Conservation (phyloP, 2,888 invertebrate species). For the Diogma glabrata region DNA sequence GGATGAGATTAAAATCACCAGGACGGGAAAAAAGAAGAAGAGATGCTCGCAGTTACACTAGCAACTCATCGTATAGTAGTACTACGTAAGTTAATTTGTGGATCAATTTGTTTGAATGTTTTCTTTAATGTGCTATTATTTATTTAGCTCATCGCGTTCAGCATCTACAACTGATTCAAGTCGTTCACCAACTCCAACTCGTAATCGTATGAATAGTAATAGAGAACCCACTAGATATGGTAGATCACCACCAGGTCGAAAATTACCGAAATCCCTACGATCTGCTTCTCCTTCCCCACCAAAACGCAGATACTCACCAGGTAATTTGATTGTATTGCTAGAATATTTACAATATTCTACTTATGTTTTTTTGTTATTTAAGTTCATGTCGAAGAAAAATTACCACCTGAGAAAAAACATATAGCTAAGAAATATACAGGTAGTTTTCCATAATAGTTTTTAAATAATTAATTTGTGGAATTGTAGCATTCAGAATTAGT, state of each 20-base stretch:
- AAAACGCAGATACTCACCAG: conserved; percentile 29
- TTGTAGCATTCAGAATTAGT: no score
- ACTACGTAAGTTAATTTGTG: conserved; percentile 21
- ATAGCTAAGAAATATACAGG: neutral
- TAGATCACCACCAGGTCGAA: conserved; percentile 11
- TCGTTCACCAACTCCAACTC: conserved; percentile 29
- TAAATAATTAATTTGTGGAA: no score
- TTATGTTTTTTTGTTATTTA: neutral
- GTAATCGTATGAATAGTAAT: conserved; percentile 20
- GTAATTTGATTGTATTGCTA: conserved; percentile 23
- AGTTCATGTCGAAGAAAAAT: conserved; percentile 5
- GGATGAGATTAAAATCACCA: conserved; percentile 71
- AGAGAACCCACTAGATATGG: conserved; percentile 25
- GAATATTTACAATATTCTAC: neutral
- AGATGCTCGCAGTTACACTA: conserved; percentile 28
- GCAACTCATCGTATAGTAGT: conserved; percentile 25
- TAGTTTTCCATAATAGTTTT: neutral
- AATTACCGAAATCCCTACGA: neutral
- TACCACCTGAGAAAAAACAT: neutral
- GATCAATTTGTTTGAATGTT: neutral
- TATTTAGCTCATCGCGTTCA: conserved; percentile 57
- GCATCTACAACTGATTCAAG: conserved; percentile 51
- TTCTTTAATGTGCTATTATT: no score
- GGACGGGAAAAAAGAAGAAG: conserved; percentile 36
- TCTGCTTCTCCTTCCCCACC: conserved; percentile 25